phyloP scores from a whole-genome alignment of 2,888 invertebrate genomes.

The Oxyteleia sp. region DNA sequence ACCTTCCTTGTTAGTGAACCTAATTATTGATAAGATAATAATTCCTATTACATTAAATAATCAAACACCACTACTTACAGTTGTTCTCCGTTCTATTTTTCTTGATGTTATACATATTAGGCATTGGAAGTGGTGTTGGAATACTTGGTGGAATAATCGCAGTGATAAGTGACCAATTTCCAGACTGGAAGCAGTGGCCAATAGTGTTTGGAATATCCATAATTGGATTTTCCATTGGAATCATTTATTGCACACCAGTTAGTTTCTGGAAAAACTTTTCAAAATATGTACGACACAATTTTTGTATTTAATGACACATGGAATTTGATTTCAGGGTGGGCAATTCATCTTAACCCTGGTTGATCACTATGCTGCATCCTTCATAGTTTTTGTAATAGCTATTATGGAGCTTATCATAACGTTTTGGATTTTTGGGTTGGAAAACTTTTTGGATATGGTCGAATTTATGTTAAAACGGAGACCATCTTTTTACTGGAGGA shows the following conservation, averaged over 20 bases:
- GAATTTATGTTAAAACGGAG: constrained; percentile 93
- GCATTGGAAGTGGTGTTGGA: constrained; percentile 88
- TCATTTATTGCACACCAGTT: constrained; percentile 88
- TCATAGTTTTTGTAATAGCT: constrained; percentile 87
- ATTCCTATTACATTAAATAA: background rate
- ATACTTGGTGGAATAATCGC: constrained; percentile 87
- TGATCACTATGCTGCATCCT: constrained; percentile 87
- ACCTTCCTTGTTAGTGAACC: too few relatives aligned
- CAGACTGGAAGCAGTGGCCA: constrained; percentile 85
- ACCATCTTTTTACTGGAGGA: constrained; percentile 92
- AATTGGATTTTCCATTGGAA: constrained; percentile 86
- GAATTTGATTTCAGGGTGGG: constrained; percentile 84
- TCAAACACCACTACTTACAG: constrained; percentile 75
- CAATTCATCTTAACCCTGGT: constrained; percentile 87
- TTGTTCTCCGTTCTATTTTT: constrained; percentile 89
- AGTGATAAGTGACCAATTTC: constrained; percentile 88
- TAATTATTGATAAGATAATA: background rate
- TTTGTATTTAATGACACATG: background rate
- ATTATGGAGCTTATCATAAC: constrained; percentile 87
- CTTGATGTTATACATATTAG: constrained; percentile 89
- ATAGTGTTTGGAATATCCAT: constrained; percentile 85
- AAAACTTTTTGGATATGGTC: constrained; percentile 91
- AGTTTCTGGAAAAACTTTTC: constrained; percentile 48
- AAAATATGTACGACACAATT: too few relatives aligned
- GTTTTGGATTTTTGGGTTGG: constrained; percentile 88